Base-by-base conservation (phyloP, 2,797 vertebrate genomes). In the Notoglanidium macrostoma region DNA sequence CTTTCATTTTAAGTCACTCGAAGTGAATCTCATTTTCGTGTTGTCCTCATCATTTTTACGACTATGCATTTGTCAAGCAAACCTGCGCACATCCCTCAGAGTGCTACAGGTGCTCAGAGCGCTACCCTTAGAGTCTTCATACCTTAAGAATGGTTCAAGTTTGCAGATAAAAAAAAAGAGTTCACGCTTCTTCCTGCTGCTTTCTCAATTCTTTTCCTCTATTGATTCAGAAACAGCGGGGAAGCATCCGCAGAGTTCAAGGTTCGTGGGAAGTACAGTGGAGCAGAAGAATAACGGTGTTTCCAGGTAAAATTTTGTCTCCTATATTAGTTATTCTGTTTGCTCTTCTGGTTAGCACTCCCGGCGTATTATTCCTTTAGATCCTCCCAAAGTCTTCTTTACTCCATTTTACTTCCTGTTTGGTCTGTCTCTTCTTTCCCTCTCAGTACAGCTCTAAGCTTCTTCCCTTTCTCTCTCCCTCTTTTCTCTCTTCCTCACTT, bases 361-460 rank as follows among this genome's bases (percentile, higher is more conserved):
- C 32, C 26, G 17, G 14, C 51, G 11, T 79, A 57, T 40, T 51
- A 57, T 79, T 85, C 76, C 5, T 70, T 70, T 23, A 82, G 54
- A 82, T 73, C 15, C 65, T 63, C 23, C 57, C 15, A 55, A 85
- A 61, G 55, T 44, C 55, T 23, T 44, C 21, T 40, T 57, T 57
- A 23, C 6, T 9, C 32, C 67, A 46, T 74, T 72, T 59, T 32
- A 82, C 84, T 90, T 85, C 63, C 29, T 70, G 68, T 87, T 82
- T 68, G 78, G 59, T 81, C 57, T 51, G 63, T 83, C 84, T 72
- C 86, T 86, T 61, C 77, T 61, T 86, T 85, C 68, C 29, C 40
- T 86, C 63, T 86, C 77, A 79, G 51, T 90, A 74, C 85, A 68
- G 85, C 87, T 86, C 86, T 85, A 65, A 85, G 84, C 78, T 76